These are phyloP conservation scores for Siniperca scherzeri DNA, from an alignment of 2,797 vertebrate genomes.

Conservation along the genomic window DNA sequence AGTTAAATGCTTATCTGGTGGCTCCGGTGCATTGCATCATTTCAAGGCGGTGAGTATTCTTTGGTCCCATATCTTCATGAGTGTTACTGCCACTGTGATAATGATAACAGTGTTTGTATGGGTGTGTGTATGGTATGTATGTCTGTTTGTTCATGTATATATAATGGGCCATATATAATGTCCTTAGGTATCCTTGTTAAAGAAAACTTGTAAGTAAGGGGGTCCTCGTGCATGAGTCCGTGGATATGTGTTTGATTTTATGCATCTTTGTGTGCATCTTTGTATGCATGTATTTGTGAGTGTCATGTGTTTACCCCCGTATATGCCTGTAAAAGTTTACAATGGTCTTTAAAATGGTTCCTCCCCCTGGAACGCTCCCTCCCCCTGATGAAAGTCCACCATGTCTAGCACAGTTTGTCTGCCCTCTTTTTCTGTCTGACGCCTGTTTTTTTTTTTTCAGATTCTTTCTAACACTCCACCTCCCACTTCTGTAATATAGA, in stretches of 20 bases:
- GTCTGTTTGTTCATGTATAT: neutral
- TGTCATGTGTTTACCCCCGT: neutral
- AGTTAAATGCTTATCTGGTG: neutral
- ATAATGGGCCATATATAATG: neutral
- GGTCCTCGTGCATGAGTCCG: accelerated
- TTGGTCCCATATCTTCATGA: slow-evolving; percentile 31
- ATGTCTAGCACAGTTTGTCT: slow-evolving; percentile 36
- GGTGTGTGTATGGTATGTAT: neutral
- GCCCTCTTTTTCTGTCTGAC: slow-evolving; percentile 26
- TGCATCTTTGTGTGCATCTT: neutral
- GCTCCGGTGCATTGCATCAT: neutral
- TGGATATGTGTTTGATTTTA: neutral
- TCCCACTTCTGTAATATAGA: slow-evolving; percentile 3
- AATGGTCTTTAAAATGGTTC: slow-evolving; percentile 19
- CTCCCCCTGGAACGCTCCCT: neutral
- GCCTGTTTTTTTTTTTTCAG: neutral
- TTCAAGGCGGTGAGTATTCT: neutral
- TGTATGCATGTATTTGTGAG: neutral
- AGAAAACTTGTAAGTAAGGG: neutral
- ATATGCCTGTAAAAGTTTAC: slow-evolving; percentile 4
- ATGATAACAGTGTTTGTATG: slow-evolving; percentile 36
- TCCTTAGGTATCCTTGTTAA: slow-evolving; percentile 13
- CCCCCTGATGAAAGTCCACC: slow-evolving; percentile 45
- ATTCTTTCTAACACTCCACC: slow-evolving; percentile 6
- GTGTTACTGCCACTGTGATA: neutral